These are phyloP conservation scores for Hyperoplus lanceolatus DNA, from an alignment of 2,797 vertebrate species.

Conservation along the genomic window DNA sequence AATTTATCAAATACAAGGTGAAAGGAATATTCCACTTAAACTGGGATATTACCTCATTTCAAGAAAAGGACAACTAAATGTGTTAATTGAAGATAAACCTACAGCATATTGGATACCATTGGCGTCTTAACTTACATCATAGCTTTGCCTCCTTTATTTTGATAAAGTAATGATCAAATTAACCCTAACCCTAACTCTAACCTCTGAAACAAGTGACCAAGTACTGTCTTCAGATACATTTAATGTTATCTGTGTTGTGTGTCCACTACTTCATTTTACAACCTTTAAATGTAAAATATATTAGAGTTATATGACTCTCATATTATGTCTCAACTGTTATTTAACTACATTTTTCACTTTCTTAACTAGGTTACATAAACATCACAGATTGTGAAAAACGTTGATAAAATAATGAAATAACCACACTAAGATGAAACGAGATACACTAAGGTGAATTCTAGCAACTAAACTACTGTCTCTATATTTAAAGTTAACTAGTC, in stretches of 20 bases:
- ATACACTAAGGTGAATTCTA: neutral
- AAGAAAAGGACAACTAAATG: too few species aligned
- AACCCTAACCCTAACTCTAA: neutral
- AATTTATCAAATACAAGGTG: neutral
- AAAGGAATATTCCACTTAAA: neutral
- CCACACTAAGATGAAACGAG: neutral
- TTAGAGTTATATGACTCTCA: neutral
- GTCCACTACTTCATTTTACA: neutral
- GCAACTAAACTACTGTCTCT: neutral
- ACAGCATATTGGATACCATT: neutral
- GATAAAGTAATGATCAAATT: neutral
- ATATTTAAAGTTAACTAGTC: neutral
- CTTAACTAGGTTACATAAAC: neutral
- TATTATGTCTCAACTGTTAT: neutral
- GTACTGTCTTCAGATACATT: too few species aligned
- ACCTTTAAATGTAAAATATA: neutral
- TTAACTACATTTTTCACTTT: neutral
- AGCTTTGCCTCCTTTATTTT: neutral
- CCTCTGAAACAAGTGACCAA: neutral
- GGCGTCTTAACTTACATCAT: neutral
- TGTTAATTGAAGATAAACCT: slow-evolving; percentile 6
- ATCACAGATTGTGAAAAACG: neutral
- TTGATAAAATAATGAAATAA: neutral
- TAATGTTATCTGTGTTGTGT: neutral
- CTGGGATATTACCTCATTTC: neutral